These are phyloP conservation scores for Prosopocoilus inquinatus DNA, from an alignment of 2,888 invertebrate genomes.

Conservation along the genomic window DNA sequence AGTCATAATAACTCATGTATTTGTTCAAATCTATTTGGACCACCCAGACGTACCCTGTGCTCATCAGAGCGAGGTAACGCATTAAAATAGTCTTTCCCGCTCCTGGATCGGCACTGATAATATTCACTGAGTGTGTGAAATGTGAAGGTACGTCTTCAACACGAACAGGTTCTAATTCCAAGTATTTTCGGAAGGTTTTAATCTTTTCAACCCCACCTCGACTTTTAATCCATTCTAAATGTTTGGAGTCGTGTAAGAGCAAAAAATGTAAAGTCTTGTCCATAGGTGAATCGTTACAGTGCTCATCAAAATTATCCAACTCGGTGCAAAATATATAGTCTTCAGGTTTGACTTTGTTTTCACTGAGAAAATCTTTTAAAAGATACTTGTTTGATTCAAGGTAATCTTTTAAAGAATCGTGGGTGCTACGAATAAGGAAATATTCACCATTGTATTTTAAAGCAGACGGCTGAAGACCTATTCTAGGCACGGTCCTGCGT, in stretches of 20 bases:
- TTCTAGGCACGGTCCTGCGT: background rate
- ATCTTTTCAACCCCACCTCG: constrained; percentile 1
- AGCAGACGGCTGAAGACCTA: background rate
- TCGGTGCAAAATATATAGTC: too few relatives aligned
- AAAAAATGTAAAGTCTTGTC: constrained; percentile 1
- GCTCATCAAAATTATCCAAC: too few relatives aligned
- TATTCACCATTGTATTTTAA: background rate
- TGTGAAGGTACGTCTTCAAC: background rate
- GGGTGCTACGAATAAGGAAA: too few relatives aligned
- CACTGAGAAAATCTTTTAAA: too few relatives aligned
- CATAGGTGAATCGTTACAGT: too few relatives aligned
- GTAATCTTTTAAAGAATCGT: too few relatives aligned
- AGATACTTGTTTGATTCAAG: too few relatives aligned
- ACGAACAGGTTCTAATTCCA: too few relatives aligned
- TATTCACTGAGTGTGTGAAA: background rate
- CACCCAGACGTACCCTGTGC: constrained; percentile 5
- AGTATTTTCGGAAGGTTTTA: background rate
- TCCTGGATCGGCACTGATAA: constrained; percentile 11
- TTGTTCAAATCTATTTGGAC: background rate
- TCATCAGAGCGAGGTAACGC: constrained; percentile 2
- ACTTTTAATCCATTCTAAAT: constrained; percentile 3
- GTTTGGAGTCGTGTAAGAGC: background rate
- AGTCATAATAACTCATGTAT: too few relatives aligned
- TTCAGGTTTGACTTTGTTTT: too few relatives aligned
- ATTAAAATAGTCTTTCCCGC: constrained; percentile 11